Percentiles rank a stretch among this genome's conserved stretches.
Evolutionary conservation across 2,113 vertebrate genomes (phyloP).

Genomic region (Strigops habroptila): DNA sequence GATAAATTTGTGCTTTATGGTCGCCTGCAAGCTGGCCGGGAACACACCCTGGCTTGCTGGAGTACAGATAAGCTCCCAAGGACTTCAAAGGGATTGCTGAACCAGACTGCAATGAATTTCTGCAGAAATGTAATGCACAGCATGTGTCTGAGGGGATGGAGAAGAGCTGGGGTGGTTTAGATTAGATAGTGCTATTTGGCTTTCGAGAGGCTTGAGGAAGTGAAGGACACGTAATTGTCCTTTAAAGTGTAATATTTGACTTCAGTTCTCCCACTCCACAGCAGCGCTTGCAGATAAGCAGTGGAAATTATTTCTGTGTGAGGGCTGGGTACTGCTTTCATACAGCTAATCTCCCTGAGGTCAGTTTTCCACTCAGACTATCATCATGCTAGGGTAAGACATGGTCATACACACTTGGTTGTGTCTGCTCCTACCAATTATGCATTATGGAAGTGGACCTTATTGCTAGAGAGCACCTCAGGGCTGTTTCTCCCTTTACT

Average conservation of each 20-base stretch:
- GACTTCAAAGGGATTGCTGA: slow-evolving; percentile 64
- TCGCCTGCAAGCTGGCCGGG: not conserved
- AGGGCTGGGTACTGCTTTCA: not conserved
- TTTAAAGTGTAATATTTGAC: slow-evolving; percentile 44
- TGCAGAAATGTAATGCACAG: slow-evolving; percentile 20
- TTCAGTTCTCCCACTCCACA: not conserved
- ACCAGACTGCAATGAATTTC: slow-evolving; percentile 26
- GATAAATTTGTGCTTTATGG: slow-evolving; percentile 22
- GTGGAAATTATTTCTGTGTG: not conserved
- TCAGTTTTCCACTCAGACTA: not conserved
- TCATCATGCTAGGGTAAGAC: not conserved
- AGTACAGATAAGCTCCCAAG: slow-evolving; percentile 48
- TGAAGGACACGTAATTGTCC: slow-evolving; percentile 38
- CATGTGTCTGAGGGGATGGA: slow-evolving; percentile 31
- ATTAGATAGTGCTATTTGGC: slow-evolving; percentile 60
- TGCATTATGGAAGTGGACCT: not conserved
- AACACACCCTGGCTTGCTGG: slow-evolving; percentile 43
- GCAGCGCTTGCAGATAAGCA: not conserved
- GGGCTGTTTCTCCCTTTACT: not conserved
- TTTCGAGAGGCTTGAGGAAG: slow-evolving; percentile 27
- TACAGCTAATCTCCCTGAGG: not conserved
- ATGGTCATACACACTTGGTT: not conserved
- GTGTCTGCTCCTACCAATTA: not conserved
- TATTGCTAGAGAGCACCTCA: not conserved
- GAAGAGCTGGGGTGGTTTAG: slow-evolving; percentile 53